Evolutionary conservation across 2,888 invertebrate species (phyloP), one percentile per base, ranked within the genome.

Genomic region (Portevinia maculata): DNA sequence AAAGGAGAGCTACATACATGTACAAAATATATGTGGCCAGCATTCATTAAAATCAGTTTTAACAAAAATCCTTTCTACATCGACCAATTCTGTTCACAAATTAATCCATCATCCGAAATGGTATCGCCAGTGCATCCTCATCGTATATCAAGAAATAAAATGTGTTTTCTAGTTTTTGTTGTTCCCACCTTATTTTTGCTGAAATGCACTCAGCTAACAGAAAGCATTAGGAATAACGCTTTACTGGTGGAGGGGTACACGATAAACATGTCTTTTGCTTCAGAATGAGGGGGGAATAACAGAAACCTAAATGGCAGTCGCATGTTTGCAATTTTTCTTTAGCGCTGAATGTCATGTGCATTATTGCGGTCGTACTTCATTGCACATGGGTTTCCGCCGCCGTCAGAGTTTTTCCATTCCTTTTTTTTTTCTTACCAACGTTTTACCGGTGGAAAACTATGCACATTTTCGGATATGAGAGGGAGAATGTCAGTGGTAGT

Each of bases 261-360:
- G 5, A 11, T 62, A 62, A n/a, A 64, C 19, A 48, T 28, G 55
- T 69, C 46, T 28, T 13, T 32, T 46, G 53, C 32, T 44, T 64
- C 28, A 64, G 37, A n/a, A 13, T 6, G 21, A 67, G 37, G 24
- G 24, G 2, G 24, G 24, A 2, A 9, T 19, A 44, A 73, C 62
- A 60, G 60, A 8, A 55, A 74, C 62, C 50, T 60, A 83, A 83
- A 79, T 83, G 62, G 78, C 67, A 79, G 83, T 83, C 71, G 78
- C 83, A 83, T 79, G 83, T 79, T 83, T 34, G 78, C 65, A 83
- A 83, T 83, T 78, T 83, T 83, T 83, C 83, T 83, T 83, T 60
- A 71, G 60, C 65, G 37, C 60, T 75, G 70, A 71, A 50, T 65
- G 78, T 83, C 71, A 67, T 78, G 76, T 83, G 83, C 78, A 71